Base-by-base conservation (phyloP, 2,797 vertebrate genomes). In the Parauchenoglanis ngamensis region DNA sequence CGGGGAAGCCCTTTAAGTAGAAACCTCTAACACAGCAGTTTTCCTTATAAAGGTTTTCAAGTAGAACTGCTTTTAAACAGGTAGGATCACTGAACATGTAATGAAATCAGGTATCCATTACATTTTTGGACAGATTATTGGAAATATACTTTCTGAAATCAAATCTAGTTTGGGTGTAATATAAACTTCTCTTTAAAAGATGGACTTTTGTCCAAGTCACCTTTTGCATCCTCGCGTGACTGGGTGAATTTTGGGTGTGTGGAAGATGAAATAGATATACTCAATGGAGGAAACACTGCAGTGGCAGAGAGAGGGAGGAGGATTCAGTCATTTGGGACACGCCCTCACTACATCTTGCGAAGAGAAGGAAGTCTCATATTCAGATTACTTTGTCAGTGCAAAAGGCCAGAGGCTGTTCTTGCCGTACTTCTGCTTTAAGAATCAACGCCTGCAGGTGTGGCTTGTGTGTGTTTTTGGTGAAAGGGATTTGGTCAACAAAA, bases 311-410 rank as follows among this genome's bases (percentile, higher is more conserved):
- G 90, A 92, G 90, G 92, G 92, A 86, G 90, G 92, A 91, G 90
- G 91, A 87, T 78, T 83, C 82, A 90, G 87, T 28, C 76, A 35
- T 86, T 90, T 90, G 81, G 90, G 93, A 92, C 93, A 94, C 94
- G 92, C 94, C 94, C 94, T 94, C 91, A 87, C 86, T 85, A 89
- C 92, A 90, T 91, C 90, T 90, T 88, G 68, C 78, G 17, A 68
- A 84, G 86, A 88, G 91, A 87, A 85, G 25, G 65, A 82, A 79
- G 88, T 75, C 85, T 89, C 86, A 61, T 68, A 82, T 89, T 90
- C 87, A 90, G 83, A 90, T 89, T 88, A 89, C 85, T 73, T 72
- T 56, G 83, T 85, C 89, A 81, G 61, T 19, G 83, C 63, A 75
- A n/a, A 84, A 70, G 89, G 23, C 78, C 87, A 56, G 70, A 76